These are phyloP conservation scores for Pteronotus mesoamericanus DNA, from an alignment of 2,797 vertebrate species.

Conservation along the genomic window DNA sequence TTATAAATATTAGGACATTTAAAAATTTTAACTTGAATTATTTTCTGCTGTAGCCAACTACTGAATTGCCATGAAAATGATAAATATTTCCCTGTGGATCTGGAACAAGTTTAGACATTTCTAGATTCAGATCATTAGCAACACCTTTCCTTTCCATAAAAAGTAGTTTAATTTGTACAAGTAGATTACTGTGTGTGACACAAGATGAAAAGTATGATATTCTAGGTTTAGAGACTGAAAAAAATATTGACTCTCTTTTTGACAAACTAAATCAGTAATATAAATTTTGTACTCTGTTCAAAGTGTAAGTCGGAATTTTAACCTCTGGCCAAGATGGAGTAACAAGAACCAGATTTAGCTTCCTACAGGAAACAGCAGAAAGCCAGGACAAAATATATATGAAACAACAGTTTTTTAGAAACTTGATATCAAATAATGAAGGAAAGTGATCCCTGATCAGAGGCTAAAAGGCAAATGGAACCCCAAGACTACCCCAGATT, in stretches of 20 bases:
- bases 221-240: neutral
- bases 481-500: neutral
- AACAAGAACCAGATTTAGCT: neutral
- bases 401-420: neutral
- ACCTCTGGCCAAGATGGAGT: neutral
- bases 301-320: neutral
- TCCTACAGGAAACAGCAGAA: neutral
- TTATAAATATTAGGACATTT: constrained; percentile 37
- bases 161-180: constrained; percentile 37
- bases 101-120: constrained; percentile 33
- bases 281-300: neutral
- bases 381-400: neutral
- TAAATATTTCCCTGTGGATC: neutral
- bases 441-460: neutral
- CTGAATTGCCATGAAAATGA: constrained; percentile 49
- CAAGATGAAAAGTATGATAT: neutral
- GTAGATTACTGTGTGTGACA: neutral
- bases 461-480: neutral
- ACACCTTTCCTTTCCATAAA: neutral
- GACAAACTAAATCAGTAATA: neutral
- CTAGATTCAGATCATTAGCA: neutral
- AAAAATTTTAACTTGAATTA: constrained; percentile 48
- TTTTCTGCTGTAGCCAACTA: constrained; percentile 38
- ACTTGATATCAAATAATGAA: neutral
- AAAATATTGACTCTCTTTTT: neutral